These are phyloP conservation scores for Pygocentrus nattereri DNA, from an alignment of 2,797 vertebrate genomes.

Conservation along the genomic window DNA sequence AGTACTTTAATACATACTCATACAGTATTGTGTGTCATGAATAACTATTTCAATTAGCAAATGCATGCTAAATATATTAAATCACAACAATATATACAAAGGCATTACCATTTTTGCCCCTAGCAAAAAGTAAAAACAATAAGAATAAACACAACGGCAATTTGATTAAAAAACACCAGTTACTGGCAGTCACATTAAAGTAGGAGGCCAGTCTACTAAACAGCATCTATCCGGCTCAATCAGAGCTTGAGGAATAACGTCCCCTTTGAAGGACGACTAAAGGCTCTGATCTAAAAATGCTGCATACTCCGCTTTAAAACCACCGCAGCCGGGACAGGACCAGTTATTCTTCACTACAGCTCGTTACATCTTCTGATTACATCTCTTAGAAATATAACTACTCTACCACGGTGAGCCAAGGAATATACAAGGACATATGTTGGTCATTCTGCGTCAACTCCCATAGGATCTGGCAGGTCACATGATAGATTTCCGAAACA, in stretches of 20 bases:
- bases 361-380: background rate
- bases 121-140: conserved; percentile 40
- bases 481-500: background rate
- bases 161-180: conserved; percentile 63
- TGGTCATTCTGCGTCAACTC: background rate
- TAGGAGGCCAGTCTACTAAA: background rate
- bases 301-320: background rate
- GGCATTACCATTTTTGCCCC: conserved; percentile 38
- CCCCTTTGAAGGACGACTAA: background rate
- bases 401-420: background rate
- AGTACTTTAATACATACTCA: conserved; percentile 84
- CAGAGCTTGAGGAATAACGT: background rate
- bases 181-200: conserved; percentile 9
- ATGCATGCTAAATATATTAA: conserved; percentile 81
- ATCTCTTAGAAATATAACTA: conserved; percentile 9
- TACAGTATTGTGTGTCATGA: conserved; percentile 86
- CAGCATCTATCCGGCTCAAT: background rate
- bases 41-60: conserved; percentile 86
- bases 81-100: conserved; percentile 53
- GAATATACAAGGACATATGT: background rate
- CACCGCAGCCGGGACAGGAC: background rate
- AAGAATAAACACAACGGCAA: conserved; percentile 72
- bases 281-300: conserved; percentile 1
- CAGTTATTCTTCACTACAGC: background rate
- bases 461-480: background rate